A percentile compares a stretch with the other conserved stretches of the same genome.
phyloP scores from a whole-genome alignment of 2,797 vertebrate species.

The Platyrinchus mystaceus region DNA sequence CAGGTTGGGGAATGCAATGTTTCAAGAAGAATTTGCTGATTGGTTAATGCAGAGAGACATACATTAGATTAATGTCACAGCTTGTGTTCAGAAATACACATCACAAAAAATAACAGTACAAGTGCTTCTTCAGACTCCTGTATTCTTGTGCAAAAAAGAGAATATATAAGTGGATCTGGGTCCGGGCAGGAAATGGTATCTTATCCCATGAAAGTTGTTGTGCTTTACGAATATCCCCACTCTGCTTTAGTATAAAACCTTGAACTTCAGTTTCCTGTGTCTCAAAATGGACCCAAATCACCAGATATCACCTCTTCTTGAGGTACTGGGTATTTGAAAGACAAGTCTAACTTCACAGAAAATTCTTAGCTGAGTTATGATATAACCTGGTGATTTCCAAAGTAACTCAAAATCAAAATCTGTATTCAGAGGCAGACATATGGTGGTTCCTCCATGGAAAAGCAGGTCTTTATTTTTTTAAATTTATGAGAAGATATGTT shows the following conservation, averaged over 20 bases:
- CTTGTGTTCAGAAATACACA: constrained; percentile 45
- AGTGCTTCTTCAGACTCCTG: constrained; percentile 1
- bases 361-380: not conserved
- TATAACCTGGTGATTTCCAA: not conserved
- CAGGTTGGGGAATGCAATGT: not conserved
- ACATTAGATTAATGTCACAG: constrained; percentile 54
- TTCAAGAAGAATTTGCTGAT: constrained; percentile 39
- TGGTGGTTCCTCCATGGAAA: not conserved
- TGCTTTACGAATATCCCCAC: not conserved
- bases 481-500: not conserved
- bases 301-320: not conserved
- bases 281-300: not conserved
- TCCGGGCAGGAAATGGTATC: not conserved
- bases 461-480: not conserved
- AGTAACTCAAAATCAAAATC: not conserved
- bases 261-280: not conserved
- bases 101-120: constrained; percentile 29
- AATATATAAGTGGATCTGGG: not conserved
- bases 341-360: not conserved
- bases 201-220: not conserved
- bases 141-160: not conserved
- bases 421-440: fast-evolving
- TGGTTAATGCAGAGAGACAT: constrained; percentile 20
- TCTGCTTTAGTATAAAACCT: not conserved
- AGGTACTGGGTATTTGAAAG: not conserved